Evolutionary conservation across 2,797 vertebrate species (phyloP).

Genomic region (Amblyopsis hoosieri): DNA sequence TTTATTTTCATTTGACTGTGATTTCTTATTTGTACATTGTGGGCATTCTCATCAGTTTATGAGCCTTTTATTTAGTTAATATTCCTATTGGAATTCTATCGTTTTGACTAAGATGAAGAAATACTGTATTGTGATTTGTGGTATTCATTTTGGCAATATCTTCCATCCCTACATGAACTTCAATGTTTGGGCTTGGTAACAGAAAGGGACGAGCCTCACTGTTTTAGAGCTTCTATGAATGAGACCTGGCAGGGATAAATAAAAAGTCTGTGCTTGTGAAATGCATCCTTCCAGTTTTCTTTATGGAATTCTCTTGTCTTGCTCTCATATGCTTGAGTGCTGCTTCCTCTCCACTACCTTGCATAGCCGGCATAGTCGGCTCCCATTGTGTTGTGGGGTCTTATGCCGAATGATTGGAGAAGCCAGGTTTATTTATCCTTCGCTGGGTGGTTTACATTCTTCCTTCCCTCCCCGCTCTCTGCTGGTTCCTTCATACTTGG

Average conservation of each 20-base stretch:
- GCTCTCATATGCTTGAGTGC: slow-evolving; percentile 56
- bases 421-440: slow-evolving; percentile 77
- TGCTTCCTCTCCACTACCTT: slow-evolving; percentile 55
- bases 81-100: no score
- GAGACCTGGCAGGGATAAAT: slow-evolving; percentile 67
- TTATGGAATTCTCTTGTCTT: slow-evolving; percentile 26
- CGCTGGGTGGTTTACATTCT: slow-evolving; percentile 76
- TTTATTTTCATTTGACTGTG: no score
- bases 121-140: no score
- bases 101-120: no score
- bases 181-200: slow-evolving; percentile 56
- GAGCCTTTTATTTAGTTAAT: no score
- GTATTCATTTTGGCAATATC: no score
- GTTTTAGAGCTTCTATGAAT: slow-evolving; percentile 39
- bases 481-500: slow-evolving; percentile 67
- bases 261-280: slow-evolving; percentile 72
- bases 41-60: no score
- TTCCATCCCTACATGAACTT: no score
- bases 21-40: no score
- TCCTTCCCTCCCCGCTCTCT: slow-evolving; percentile 67
- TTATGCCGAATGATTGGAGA: slow-evolving; percentile 70
- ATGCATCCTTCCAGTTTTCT: slow-evolving; percentile 57
- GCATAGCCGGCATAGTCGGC: slow-evolving; percentile 22
- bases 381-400: slow-evolving; percentile 59
- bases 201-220: slow-evolving; percentile 44